Conservation (phyloP, 2,113 vertebrate genomes). For the Corydoras maculifer region DNA sequence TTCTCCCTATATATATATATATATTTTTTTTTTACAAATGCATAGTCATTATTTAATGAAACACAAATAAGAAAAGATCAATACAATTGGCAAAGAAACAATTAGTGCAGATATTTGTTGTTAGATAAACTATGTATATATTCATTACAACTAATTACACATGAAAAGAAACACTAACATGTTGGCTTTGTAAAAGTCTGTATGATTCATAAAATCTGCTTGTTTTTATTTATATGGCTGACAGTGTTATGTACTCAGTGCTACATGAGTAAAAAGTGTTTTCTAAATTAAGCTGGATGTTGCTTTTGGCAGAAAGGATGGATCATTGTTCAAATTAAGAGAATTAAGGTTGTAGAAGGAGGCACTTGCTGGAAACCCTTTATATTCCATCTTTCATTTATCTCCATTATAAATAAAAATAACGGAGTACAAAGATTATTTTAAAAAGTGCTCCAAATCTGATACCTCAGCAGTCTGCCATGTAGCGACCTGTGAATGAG, state of each 20-base stretch:
- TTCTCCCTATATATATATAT: constrained; percentile 34
- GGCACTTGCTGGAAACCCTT: constrained; percentile 16
- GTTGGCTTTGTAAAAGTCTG: constrained; percentile 66
- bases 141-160: no score
- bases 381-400: constrained; percentile 16
- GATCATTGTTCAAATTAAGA: constrained; percentile 62
- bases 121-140: no score
- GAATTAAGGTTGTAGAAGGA: constrained; percentile 34
- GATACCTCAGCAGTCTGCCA: constrained; percentile 87
- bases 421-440: constrained; percentile 22
- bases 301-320: constrained; percentile 38
- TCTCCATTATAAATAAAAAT: constrained; percentile 5
- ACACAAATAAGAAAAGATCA: no score
- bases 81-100: no score
- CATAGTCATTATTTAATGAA: background rate
- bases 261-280: constrained; percentile 62
- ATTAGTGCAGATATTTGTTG: no score
- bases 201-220: constrained; percentile 62
- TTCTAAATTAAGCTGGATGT: constrained; percentile 53
- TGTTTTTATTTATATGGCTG: constrained; percentile 55
- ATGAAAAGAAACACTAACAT: constrained; percentile 25
- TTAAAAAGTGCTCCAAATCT: constrained; percentile 38
- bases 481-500: constrained; percentile 79
- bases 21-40: constrained; percentile 30
- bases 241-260: constrained; percentile 90